Base-by-base conservation (phyloP, 2,888 invertebrate genomes). In the Drosophila cyrtoloma region DNA sequence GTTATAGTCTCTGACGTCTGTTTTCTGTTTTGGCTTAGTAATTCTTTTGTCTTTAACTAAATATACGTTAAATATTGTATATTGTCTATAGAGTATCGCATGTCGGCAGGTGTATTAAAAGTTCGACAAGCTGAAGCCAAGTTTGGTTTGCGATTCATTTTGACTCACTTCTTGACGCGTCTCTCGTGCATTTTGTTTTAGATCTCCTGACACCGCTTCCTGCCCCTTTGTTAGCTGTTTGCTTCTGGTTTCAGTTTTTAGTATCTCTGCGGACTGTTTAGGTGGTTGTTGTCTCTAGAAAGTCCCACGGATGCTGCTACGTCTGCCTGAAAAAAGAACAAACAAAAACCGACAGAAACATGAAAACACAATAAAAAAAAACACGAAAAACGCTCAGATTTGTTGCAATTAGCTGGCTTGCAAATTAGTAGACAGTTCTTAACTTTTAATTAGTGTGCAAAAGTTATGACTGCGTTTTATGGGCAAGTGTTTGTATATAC, bases 111-210 rank as follows among this genome's bases (percentile, higher is more conserved):
- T 14, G 35, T 56, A 30, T 55, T 30, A 0, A 3, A 30, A 6
- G 19, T 42, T 52, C 10, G 35, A 22, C 0, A 37, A n/a, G 14
- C 1, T 9, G 2, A 19, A 37, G 9, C 10, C 12, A 14, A 19
- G 12, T 19, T 1, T 12, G 3, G 3, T 1, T 26, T 28, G 30
- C 4, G 9, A 12, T 37, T 64, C 10, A 47, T 16, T 47, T 47
- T 0, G 47, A 35, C 91, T 91, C 82, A 93, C 92, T 93, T 93
- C 81, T 93, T 93, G 19, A 93, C 93, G 67, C 92, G 92, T 65
- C 93, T 79, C 72, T 93, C 93, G 70, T 92, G 93, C 93, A 93
- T 93, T 63, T 63, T 52, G 42, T 55, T 53, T 10, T 51, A 6
- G 50, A 47, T 60, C 33, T 58, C 22, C 42, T 22, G 35, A 16